Evolutionary conservation across 2,113 vertebrate species (phyloP).

Genomic region (Perognathus longimembris): DNA sequence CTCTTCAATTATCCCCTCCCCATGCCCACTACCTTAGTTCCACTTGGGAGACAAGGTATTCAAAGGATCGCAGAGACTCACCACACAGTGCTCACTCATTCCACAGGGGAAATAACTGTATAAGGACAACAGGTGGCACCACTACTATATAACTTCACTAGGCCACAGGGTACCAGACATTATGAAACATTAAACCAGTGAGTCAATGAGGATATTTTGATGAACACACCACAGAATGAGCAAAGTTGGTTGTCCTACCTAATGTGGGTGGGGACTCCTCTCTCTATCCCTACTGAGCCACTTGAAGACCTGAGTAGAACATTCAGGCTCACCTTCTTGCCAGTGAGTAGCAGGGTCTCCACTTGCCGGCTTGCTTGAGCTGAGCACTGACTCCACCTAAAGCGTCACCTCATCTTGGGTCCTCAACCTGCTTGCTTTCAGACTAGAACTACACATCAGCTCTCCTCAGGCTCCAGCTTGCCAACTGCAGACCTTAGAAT

Average conservation of each 20-base stretch:
- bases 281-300: neutral
- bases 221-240: neutral
- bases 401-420: neutral
- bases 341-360: accelerated
- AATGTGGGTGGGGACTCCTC: too few species aligned
- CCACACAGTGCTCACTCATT: neutral
- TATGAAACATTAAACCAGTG: neutral
- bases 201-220: neutral
- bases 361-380: neutral
- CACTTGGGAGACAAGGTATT: neutral
- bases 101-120: accelerated
- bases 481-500: neutral
- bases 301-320: neutral
- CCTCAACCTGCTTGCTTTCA: neutral
- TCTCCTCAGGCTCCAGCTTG: neutral
- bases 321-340: neutral
- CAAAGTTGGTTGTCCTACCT: neutral
- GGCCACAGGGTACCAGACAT: too few species aligned
- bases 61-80: neutral
- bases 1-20: neutral
- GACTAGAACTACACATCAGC: neutral
- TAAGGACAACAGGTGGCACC: neutral
- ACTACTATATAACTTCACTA: neutral
- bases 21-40: neutral
- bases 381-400: neutral